Base-by-base conservation (phyloP, 2,797 vertebrate genomes). In the Falco concolor region DNA sequence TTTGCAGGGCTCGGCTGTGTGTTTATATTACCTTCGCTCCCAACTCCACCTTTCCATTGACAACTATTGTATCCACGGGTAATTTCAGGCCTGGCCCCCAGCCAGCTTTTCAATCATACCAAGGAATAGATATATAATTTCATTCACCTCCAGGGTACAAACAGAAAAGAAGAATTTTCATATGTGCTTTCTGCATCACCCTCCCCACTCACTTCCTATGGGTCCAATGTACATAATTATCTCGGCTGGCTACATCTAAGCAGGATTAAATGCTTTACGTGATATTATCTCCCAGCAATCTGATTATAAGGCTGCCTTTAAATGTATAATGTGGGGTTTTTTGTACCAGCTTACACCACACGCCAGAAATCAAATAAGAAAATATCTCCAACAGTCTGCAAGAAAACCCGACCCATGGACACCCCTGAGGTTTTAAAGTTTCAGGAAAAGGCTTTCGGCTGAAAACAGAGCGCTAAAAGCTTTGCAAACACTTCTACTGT, bases 251-350 rank as follows among this genome's bases (percentile, higher is more conserved):
- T 73, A 47, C 89, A 77, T 65, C 94, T 54, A 32, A 68, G 89
- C 9, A 6, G 91, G 75, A 96, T 91, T 80, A 85, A 95, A 87
- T 6, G 72, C 81, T 85, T 85, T 40, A 21, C 1, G 9, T 8
- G 89, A 53, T 64, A 57, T 90, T 78, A 87, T 85, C 95, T 92
- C 52, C 0, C 79, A 56, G 68, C 59, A 87, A 89, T 42, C 89
- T 70, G 64, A 93, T 91, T 87, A 74, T 34, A 56, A 74, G 84
- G 87, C 84, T 85, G 91, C 80, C 64, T 81, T 89, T 84, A 89
- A 70, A 85, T 28, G 47, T 18, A 19, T 47, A 44, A 81, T 11
- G 28, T 44, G 56, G 3, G 3, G 4, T 12, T 8, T 44, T 85
- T n/a, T 16, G 56, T 47, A 59, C 67, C 79, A 65, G 32, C 69